These are phyloP conservation scores for Forpus xanthops DNA, from an alignment of 2,797 vertebrate genomes.

Conservation along the genomic window DNA sequence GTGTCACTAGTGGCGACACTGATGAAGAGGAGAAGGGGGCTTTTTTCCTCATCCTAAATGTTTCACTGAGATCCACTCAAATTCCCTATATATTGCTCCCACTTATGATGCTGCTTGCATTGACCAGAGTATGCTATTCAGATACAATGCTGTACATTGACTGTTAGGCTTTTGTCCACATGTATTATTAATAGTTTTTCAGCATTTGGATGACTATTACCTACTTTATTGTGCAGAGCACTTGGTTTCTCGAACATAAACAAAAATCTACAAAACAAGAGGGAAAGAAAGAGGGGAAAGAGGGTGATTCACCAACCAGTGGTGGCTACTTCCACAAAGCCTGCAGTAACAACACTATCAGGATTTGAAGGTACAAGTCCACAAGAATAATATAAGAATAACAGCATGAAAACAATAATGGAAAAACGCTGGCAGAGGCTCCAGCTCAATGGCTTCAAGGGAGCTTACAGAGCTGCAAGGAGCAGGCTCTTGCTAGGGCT, in stretches of 20 bases:
- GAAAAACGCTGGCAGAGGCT: not conserved
- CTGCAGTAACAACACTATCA: accelerated
- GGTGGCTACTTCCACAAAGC: not conserved
- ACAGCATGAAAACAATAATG: not conserved
- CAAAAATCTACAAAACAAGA: not conserved
- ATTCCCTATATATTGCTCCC: not conserved
- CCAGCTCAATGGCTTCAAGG: not conserved
- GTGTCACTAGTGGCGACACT: not conserved
- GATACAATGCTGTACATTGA: accelerated
- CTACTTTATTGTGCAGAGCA: not conserved
- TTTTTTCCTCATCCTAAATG: not conserved
- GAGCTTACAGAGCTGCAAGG: not conserved
- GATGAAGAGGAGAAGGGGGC: not conserved
- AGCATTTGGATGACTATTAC: not conserved
- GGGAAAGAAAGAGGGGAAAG: not conserved
- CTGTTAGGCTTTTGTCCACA: not conserved
- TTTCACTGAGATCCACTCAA: not conserved
- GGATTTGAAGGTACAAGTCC: not conserved
- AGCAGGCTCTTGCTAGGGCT: not conserved
- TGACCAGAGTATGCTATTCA: not conserved
- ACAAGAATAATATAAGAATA: not conserved
- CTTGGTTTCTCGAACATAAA: not conserved
- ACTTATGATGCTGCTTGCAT: not conserved
- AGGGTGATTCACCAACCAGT: not conserved
- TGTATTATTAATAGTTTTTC: not conserved